phyloP scores from a whole-genome alignment of 2,888 invertebrate genomes.

The Helobdella robusta region DNA sequence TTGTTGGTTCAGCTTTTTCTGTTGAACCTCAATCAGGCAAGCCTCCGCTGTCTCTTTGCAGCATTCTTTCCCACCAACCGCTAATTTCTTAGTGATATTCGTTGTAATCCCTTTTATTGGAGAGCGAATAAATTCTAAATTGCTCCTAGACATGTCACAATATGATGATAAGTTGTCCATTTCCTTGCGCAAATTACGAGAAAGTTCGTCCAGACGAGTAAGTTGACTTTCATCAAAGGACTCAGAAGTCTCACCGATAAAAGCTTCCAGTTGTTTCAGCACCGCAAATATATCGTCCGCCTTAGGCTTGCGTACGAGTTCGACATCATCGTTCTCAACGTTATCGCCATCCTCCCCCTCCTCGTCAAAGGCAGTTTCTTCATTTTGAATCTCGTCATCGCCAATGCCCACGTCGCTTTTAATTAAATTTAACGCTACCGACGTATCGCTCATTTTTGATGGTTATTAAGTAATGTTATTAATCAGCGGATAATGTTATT shows the following conservation, averaged over 20 bases:
- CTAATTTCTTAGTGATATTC: constrained; percentile 13
- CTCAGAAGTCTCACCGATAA: constrained; percentile 1
- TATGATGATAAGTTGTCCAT: constrained; percentile 16
- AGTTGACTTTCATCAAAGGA: constrained; percentile 4
- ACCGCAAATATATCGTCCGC: too few relatives aligned
- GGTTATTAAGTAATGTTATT: too few relatives aligned
- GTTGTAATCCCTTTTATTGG: constrained; percentile 20
- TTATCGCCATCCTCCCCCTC: too few relatives aligned
- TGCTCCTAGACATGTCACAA: constrained; percentile 20
- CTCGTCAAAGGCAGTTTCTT: too few relatives aligned
- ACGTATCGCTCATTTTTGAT: too few relatives aligned
- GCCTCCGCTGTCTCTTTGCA: constrained; percentile 22
- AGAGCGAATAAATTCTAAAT: constrained; percentile 19
- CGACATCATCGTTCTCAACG: too few relatives aligned
- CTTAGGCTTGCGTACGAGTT: too few relatives aligned
- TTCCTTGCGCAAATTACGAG: constrained; percentile 3
- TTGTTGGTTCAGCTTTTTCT: constrained; percentile 23
- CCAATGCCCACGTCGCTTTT: too few relatives aligned
- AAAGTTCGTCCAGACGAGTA: constrained; percentile 1
- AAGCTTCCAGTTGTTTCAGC: constrained; percentile 6
- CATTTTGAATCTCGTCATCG: too few relatives aligned
- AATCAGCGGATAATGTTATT: too few relatives aligned
- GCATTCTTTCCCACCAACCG: neutral
- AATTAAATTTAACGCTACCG: too few relatives aligned
- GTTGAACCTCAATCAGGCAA: constrained; percentile 20